Evolutionary conservation across 2,888 invertebrate species (phyloP), one percentile per base, ranked within the genome.

Genomic region (Philereme transversata): DNA sequence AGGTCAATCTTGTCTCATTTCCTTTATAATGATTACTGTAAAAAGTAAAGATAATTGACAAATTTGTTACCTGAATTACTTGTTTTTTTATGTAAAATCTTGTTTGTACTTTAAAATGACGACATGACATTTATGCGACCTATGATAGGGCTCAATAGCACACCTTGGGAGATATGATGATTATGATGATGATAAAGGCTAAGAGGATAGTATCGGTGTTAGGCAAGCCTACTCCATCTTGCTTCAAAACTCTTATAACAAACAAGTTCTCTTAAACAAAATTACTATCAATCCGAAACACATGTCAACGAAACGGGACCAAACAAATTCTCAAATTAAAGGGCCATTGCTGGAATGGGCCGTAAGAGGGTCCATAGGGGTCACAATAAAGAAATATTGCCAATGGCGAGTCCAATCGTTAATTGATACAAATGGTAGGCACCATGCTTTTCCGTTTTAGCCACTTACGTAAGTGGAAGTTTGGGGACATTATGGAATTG

Each of bases 301-400:
- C 45, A 43, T 48, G 52, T 47, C 51, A 53, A 50, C 61, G 22
- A 33, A 48, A 52, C 56, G 55, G 6, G 4, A 9, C 44, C 58
- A n/a, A 62, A 64, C 63, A 51, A 65, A 64, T 57, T 63, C 59
- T 48, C 54, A 62, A 67, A 70, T 70, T 68, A 70, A 61, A 58
- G 57, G 35, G 6, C 64, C 61, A 67, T 68, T 70, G 54, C 60
- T 48, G 50, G 54, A 71, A 63, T 67, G 65, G 67, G 60, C 57
- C 62, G 57, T 61, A 55, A 63, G 22, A 49, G 50, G 11, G 51
- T 10, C 59, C 74, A 83, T 83, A 77, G 79, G 82, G 79, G 77
- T 70, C 74, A 69, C 79, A 77, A 88, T 87, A 81, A 80, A 85
- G 85, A 87, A 84, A 80, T 84, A 88, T 87, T 70, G 80, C 77